Conservation (phyloP, 2,113 vertebrate genomes). For the Aldabrachelys gigantea region DNA sequence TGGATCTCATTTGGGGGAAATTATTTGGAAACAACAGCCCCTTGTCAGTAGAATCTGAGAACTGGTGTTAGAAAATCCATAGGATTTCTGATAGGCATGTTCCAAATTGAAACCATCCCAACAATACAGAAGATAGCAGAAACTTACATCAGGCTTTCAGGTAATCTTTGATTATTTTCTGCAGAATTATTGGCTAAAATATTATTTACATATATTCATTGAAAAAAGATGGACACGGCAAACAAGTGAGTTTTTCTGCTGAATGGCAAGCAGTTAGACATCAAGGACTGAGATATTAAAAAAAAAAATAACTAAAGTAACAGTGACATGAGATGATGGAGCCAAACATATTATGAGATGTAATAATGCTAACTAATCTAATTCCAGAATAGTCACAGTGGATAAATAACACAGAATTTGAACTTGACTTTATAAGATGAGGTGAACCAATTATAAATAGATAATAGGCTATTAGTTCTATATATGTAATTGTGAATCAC, state of each 20-base stretch:
- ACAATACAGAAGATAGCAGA: not conserved
- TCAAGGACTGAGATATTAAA: not conserved
- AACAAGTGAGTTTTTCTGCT: not conserved
- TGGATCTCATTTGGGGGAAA: not conserved
- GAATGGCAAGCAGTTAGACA: not conserved
- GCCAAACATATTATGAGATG: not conserved
- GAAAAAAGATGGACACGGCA: not conserved
- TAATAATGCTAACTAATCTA: not conserved
- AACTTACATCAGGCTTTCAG: not conserved
- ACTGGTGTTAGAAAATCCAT: not conserved
- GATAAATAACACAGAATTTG: not conserved
- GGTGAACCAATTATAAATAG: not conserved
- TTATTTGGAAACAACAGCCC: not conserved
- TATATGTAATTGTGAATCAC: not conserved
- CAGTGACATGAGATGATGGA: not conserved
- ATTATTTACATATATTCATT: not conserved
- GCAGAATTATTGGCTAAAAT: not conserved
- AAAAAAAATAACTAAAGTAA: not conserved
- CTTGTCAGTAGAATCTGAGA: not conserved
- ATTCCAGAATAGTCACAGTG: not conserved
- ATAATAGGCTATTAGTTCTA: not conserved
- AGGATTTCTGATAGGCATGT: not conserved
- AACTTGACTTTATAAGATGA: not conserved
- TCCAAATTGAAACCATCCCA: not conserved
- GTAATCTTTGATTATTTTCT: not conserved